phyloP scores from a whole-genome alignment of 2,113 vertebrate species.

The Synodontis membranacea region DNA sequence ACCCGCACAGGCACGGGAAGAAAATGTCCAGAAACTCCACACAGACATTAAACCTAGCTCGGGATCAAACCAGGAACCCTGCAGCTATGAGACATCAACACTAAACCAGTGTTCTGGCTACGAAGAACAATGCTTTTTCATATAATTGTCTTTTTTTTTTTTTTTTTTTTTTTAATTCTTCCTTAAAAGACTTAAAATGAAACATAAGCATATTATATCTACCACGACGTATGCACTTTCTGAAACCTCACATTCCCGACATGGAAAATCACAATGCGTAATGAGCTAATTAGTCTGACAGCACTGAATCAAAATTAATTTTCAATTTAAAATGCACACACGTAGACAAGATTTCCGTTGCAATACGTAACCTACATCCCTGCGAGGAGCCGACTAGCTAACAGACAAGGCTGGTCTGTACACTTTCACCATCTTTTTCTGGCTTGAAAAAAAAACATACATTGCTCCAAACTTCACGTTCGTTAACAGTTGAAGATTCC shows the following conservation, averaged over 20 bases:
- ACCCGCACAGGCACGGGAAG: neutral
- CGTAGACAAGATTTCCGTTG: too few relatives aligned
- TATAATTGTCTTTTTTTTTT: neutral
- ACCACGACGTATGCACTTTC: neutral
- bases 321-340: neutral
- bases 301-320: too few relatives aligned
- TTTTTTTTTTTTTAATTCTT: too few relatives aligned
- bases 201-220: neutral
- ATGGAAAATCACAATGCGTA: neutral
- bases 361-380: too few relatives aligned
- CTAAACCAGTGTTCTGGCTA: neutral
- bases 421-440: neutral
- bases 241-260: neutral
- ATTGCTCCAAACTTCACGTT: neutral
- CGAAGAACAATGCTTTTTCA: neutral
- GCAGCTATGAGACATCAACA: neutral
- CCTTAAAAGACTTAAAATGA: too few relatives aligned
- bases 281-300: neutral
- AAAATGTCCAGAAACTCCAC: neutral
- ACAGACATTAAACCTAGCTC: neutral
- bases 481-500: neutral
- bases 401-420: too few relatives aligned
- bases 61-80: constrained; percentile 2
- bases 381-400: too few relatives aligned
- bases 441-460: neutral